Evolutionary conservation across 1,140 invertebrate genomes (phyloP).

Genomic region (Plutomurus gul): DNA sequence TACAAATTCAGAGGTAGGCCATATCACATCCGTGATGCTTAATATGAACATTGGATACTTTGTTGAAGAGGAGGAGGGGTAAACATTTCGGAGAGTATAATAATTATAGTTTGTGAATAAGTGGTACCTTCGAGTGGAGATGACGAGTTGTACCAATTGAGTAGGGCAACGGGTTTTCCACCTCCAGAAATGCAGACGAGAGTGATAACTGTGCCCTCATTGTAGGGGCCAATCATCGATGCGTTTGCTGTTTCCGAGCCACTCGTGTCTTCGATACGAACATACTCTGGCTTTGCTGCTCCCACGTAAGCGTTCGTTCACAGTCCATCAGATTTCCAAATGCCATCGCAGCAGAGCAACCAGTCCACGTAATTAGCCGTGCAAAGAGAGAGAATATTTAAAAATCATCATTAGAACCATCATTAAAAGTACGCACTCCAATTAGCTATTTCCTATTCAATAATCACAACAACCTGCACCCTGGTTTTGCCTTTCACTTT

Average conservation of each 20-base stretch:
- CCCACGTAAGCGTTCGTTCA: background rate
- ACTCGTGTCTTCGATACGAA: constrained; percentile 62
- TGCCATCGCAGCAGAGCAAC: background rate
- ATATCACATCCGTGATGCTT: no score
- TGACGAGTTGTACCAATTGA: constrained; percentile 66
- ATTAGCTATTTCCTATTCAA: constrained; percentile 40
- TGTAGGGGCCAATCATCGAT: constrained; percentile 69
- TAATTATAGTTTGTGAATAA: background rate
- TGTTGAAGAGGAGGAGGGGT: no score
- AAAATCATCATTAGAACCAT: constrained; percentile 51
- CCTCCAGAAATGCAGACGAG: constrained; percentile 72
- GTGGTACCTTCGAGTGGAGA: constrained; percentile 67
- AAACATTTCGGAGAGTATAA: no score
- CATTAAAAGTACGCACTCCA: constrained; percentile 51
- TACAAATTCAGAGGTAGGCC: no score
- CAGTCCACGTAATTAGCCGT: background rate
- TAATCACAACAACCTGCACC: no score
- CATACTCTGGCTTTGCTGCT: constrained; percentile 72
- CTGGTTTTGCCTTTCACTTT: no score
- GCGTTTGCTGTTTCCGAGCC: constrained; percentile 63
- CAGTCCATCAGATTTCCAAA: no score
- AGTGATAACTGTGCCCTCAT: constrained; percentile 69
- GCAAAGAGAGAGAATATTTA: constrained; percentile 12
- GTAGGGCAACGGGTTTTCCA: constrained; percentile 75
- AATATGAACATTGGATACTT: no score